Conservation (phyloP, 1,140 invertebrate species). For the Magallana ariakensis region DNA sequence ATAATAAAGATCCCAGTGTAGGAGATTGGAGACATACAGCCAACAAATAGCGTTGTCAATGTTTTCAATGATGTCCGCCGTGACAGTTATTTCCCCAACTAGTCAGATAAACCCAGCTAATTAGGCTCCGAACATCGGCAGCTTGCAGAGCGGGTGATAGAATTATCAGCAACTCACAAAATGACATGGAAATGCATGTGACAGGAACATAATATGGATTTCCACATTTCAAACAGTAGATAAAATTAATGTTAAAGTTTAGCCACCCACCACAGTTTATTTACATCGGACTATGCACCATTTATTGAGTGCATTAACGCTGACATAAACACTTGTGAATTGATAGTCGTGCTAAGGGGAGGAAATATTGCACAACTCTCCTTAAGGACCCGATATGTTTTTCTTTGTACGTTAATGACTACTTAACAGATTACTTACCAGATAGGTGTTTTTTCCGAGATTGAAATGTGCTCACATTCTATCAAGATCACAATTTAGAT, state of each 20-base stretch:
- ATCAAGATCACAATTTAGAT: constrained; percentile 15
- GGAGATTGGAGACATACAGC: neutral
- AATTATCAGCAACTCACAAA: neutral
- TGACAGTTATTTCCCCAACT: neutral
- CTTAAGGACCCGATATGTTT: neutral
- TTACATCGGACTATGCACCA: no score
- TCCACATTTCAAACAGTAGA: neutral
- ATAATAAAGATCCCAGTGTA: neutral
- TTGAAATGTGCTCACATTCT: neutral
- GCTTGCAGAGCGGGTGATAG: neutral
- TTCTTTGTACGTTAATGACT: constrained; percentile 1
- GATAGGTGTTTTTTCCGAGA: constrained; percentile 14
- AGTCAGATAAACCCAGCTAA: neutral
- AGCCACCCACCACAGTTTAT: no score
- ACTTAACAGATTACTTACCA: constrained; percentile 2
- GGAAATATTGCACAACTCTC: neutral
- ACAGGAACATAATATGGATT: neutral
- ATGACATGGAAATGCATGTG: neutral
- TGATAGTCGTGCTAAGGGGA: no score
- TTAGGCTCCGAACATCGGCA: neutral
- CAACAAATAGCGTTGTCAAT: neutral
- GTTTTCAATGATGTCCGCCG: neutral
- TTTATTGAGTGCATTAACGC: no score
- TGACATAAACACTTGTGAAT: no score
- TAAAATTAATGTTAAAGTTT: neutral